Base-by-base conservation (phyloP, 1,140 invertebrate species). In the Trichonephila clavipes region DNA sequence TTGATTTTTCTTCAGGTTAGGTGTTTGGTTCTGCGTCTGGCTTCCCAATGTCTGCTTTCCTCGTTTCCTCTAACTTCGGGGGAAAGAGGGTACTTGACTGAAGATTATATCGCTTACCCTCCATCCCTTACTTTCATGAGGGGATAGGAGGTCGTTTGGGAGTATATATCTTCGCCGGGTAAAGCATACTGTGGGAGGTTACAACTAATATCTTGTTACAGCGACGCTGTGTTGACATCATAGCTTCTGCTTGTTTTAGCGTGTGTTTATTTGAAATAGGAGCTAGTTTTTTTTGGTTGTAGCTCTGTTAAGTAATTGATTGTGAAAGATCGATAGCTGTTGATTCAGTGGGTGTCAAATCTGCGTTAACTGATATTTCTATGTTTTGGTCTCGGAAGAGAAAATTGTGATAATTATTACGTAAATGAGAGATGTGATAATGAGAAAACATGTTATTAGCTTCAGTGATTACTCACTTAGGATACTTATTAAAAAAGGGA, bases 121-220 rank as follows among this genome's bases (percentile, higher is more conserved):
- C 58, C 58, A 58, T 21, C 83, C 83, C 83, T 24, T 85, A 14
- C 19, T 85, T 85, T 59, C 24, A 59, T 58, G 21, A 51, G 51
- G 83, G 83, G 83, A 12, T n/a, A 58, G 82, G 83, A n/a, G 16
- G 83, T 85, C 83, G 21, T 85, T 85, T 85, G 24, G 21, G 18
- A 34, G 34, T 34, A 59, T 58, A 24, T 81, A 18, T 81, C n/a
- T 85, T 5, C n/a, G n/a, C 44, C 16, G 5, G 40, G 81, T n/a
- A 28, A 21, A 12, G 10, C 16, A 18, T 34, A n/a, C 21, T 59
- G 19, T 59, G 83, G 58, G 83, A 85, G 83, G 58, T 28, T 85
- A 85, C 83, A 85, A 51, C 28, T 28, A 61, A 85, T 85, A 85
- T 85, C 83, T 58, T 85, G 83, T 85, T 85, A 85, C 83, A 85